Conservation (phyloP, 2,113 vertebrate genomes). For the Otolemur garnettii region DNA sequence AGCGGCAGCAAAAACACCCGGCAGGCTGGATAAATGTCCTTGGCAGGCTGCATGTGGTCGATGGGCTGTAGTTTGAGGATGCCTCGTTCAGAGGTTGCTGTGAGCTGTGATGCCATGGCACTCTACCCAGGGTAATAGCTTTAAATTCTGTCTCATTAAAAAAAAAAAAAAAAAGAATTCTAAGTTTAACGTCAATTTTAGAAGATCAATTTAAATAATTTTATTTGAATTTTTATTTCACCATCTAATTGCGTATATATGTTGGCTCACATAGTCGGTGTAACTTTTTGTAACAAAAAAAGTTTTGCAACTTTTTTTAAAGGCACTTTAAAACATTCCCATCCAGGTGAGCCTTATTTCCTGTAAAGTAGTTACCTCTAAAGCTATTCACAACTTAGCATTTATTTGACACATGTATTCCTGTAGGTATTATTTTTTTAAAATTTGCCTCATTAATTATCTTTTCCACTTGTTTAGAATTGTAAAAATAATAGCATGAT, state of each 20-base stretch:
- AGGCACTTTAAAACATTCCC: not conserved
- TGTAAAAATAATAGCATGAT: constrained; percentile 50
- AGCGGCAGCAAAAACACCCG: too few species aligned
- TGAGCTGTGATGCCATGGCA: too few species aligned
- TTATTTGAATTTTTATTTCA: constrained; percentile 51
- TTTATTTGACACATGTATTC: not conserved
- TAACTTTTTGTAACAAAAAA: not conserved
- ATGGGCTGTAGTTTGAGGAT: too few species aligned
- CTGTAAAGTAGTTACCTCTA: constrained; percentile 16
- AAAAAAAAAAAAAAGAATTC: not conserved
- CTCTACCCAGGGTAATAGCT: too few species aligned
- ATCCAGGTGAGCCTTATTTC: not conserved
- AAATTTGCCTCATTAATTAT: constrained; percentile 13
- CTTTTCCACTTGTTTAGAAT: constrained; percentile 39
- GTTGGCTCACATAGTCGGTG: not conserved
- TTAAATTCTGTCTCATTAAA: too few species aligned
- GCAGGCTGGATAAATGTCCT: too few species aligned
- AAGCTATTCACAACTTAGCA: not conserved
- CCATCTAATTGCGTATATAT: not conserved
- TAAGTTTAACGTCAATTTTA: constrained; percentile 26
- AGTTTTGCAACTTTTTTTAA: not conserved
- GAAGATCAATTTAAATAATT: constrained; percentile 44
- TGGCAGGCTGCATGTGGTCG: too few species aligned
- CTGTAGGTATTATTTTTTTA: not conserved
- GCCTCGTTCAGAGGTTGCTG: too few species aligned